These are phyloP conservation scores for Bemisia tabaci DNA, from an alignment of 1,140 invertebrate species.

Conservation along the genomic window DNA sequence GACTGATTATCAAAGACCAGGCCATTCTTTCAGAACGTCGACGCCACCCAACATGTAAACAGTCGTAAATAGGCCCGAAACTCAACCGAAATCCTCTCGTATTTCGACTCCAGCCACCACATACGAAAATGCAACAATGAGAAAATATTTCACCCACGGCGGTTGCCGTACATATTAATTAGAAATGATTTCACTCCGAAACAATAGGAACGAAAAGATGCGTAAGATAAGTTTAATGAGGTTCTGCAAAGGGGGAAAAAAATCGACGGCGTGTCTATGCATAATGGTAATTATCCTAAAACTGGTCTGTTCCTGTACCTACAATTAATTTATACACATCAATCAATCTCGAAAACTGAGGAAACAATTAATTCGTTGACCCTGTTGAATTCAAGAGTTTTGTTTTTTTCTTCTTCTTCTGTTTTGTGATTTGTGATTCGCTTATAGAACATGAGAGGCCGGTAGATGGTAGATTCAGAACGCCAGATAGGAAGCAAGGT, in stretches of 20 bases:
- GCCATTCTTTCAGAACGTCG: no score
- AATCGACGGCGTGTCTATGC: no score
- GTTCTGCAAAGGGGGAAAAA: background rate
- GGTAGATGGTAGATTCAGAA: background rate
- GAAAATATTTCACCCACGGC: background rate
- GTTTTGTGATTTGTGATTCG: background rate
- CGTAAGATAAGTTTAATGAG: background rate
- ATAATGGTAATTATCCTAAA: background rate
- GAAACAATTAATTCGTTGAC: background rate
- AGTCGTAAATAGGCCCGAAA: no score
- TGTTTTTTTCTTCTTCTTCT: background rate
- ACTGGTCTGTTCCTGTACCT: background rate
- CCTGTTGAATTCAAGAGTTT: background rate
- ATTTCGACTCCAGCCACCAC: no score
- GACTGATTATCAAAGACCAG: background rate
- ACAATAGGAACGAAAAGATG: background rate
- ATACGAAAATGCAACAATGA: background rate
- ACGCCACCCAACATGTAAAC: no score
- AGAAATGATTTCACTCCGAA: background rate
- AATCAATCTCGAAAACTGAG: background rate
- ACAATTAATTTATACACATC: background rate
- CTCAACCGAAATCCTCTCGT: no score
- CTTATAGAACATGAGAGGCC: background rate
- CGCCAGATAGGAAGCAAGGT: background rate
- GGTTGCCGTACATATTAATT: background rate